Percentiles rank a stretch among this genome's conserved stretches.
These are phyloP conservation scores for Phylloscopus trochiloides DNA, from an alignment of 2,113 vertebrate species.

Conservation along the genomic window DNA sequence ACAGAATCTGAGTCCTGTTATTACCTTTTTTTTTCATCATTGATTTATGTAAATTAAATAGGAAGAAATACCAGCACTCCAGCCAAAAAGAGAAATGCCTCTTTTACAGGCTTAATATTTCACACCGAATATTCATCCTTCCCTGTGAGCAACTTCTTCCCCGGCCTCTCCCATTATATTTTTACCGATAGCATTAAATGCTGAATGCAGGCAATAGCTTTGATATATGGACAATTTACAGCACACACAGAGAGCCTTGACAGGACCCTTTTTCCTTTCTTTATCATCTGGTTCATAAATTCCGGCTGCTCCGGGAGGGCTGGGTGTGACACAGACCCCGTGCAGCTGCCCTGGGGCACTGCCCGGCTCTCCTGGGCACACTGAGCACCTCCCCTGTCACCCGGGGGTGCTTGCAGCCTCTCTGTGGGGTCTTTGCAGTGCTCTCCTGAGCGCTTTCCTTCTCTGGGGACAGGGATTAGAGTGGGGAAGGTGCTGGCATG, in stretches of 20 bases:
- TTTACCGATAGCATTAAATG: conserved; percentile 64
- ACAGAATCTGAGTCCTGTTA: conserved; percentile 6
- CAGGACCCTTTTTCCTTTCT: conserved; percentile 21
- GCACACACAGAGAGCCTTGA: not conserved
- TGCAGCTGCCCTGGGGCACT: too few species aligned
- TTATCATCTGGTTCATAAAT: conserved; percentile 45
- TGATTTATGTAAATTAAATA: conserved; percentile 69
- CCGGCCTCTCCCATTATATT: conserved; percentile 43
- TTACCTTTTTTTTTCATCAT: not conserved
- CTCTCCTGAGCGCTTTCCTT: not conserved
- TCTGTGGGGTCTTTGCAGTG: not conserved
- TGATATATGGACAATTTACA: conserved; percentile 62
- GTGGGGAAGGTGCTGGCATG: not conserved
- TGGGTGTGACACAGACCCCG: not conserved
- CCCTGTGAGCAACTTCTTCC: conserved; percentile 36
- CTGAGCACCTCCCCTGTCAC: not conserved
- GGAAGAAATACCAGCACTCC: conserved; percentile 46
- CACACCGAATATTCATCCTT: conserved; percentile 65
- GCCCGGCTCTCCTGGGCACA: not conserved
- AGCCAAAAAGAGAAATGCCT: conserved; percentile 56
- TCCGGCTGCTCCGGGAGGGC: not conserved
- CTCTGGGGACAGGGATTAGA: not conserved
- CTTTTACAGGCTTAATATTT: conserved; percentile 65
- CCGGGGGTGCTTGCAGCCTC: not conserved
- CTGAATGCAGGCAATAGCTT: conserved; percentile 40